Evolutionary conservation across 2,888 invertebrate species (phyloP), one percentile per base, ranked within the genome.

Genomic region (Agriopis marginaria): DNA sequence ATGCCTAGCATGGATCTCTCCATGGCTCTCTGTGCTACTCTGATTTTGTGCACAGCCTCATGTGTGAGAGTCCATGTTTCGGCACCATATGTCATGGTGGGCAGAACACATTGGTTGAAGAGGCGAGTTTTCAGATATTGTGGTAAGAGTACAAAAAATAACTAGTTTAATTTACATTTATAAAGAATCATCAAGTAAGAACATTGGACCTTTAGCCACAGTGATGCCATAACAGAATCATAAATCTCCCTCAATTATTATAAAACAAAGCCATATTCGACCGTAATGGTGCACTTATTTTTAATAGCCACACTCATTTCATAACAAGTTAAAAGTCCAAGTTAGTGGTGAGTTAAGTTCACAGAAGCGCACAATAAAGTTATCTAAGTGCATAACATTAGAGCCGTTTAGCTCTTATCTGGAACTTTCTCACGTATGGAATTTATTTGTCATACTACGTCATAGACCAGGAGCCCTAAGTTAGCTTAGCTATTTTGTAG

Each of bases 351-450:
- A 68, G 64, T 63, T 77, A 75, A 77, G 80, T 84, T 84, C 83
- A 83, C 82, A 79, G 85, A 84, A 84, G 84, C 79, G 65, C 75
- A 82, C 82, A 82, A 82, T 84, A 84, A 83, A 82, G 59, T 82
- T 85, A 85, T 85, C 85, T 83, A 77, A 77, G 78, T 78, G 77
- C 76, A 66, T 71, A 66, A 73, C 82, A 85, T 86, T 89, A 86
- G 86, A 84, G 82, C 77, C 84, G 82, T 84, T 86, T 82, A 73
- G 75, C 75, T 75, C 39, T 86, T 89, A 88, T 89, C 89, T 88
- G 69, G 71, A 55, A 79, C 81, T 88, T 90, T 91, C 90, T 89
- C 91, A 90, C 90, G 89, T 84, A 79, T 76, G 79, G 85, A 83
- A 86, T 88, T 88, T 85, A 84, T 88, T 87, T 89, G 87, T 86